phyloP scores from a whole-genome alignment of 2,888 invertebrate species.

The Hermaeophaga mercurialis region DNA sequence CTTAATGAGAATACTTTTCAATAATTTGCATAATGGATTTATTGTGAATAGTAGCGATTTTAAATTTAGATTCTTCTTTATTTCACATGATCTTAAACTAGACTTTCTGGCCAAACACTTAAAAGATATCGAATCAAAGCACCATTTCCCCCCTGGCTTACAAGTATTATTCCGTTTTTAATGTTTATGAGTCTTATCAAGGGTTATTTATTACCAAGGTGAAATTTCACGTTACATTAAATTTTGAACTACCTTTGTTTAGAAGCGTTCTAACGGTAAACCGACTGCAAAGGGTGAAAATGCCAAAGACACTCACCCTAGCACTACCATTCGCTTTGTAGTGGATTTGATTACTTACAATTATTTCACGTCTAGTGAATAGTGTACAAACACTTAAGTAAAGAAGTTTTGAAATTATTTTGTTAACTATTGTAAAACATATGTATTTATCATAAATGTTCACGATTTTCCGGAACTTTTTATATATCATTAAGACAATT shows the following conservation, averaged over 20 bases:
- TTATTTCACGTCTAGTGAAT: not conserved
- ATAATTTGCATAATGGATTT: too few relatives aligned
- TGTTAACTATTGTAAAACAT: too few relatives aligned
- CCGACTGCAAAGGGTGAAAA: constrained; percentile 23
- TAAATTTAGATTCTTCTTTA: too few relatives aligned
- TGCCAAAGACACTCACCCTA: constrained; percentile 20
- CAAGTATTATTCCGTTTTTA: constrained; percentile 21
- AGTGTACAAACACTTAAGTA: too few relatives aligned
- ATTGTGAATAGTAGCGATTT: too few relatives aligned
- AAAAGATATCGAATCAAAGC: constrained; percentile 7
- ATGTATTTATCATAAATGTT: too few relatives aligned
- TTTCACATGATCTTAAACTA: too few relatives aligned
- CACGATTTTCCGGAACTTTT: too few relatives aligned
- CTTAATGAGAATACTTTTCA: too few relatives aligned
- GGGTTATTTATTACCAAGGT: constrained; percentile 26
- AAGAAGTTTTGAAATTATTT: too few relatives aligned
- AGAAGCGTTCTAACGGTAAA: constrained; percentile 23
- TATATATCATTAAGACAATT: too few relatives aligned
- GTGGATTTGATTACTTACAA: not conserved
- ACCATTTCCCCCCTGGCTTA: not conserved
- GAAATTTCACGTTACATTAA: constrained; percentile 29
- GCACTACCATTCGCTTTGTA: constrained; percentile 18
- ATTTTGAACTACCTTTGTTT: constrained; percentile 28
- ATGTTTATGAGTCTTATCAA: constrained; percentile 28
- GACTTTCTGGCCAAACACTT: too few relatives aligned